phyloP scores from a whole-genome alignment of 1,140 invertebrate species.

The Heliconius congener region DNA sequence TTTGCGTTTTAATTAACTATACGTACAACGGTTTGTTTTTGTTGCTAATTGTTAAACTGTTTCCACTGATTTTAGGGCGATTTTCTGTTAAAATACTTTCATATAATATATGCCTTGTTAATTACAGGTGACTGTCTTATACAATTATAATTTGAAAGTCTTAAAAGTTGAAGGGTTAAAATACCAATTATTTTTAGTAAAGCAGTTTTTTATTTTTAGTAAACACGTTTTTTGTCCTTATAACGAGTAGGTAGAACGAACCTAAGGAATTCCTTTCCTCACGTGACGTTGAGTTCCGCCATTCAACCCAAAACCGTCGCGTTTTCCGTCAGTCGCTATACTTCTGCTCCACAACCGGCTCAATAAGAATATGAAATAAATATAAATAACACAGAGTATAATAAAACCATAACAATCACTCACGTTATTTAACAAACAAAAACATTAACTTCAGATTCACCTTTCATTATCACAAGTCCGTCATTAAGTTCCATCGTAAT shows the following conservation, averaged over 20 bases:
- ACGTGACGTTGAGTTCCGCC: no score
- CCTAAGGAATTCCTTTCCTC: no score
- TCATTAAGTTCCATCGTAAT: background rate
- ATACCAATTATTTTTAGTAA: background rate
- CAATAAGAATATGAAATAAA: no score
- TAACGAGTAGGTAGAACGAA: no score
- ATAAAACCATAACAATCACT: no score
- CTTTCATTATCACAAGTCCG: constrained; percentile 8
- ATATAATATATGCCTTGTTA: background rate
- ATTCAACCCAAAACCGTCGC: no score
- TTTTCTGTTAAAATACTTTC: background rate
- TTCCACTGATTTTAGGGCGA: constrained; percentile 12
- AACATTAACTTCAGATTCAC: background rate
- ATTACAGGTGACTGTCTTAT: background rate
- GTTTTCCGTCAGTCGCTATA: no score
- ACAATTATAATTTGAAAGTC: background rate
- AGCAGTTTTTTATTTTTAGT: no score
- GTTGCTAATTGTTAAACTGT: constrained; percentile 57
- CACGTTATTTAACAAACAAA: background rate
- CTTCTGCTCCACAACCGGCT: no score
- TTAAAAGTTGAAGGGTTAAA: background rate
- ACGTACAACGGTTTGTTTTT: constrained; percentile 64
- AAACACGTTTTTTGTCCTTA: no score
- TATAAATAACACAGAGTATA: no score
- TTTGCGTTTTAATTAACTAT: constrained; percentile 74